phyloP scores from a whole-genome alignment of 2,797 vertebrate genomes.

The Cuculus canorus region DNA sequence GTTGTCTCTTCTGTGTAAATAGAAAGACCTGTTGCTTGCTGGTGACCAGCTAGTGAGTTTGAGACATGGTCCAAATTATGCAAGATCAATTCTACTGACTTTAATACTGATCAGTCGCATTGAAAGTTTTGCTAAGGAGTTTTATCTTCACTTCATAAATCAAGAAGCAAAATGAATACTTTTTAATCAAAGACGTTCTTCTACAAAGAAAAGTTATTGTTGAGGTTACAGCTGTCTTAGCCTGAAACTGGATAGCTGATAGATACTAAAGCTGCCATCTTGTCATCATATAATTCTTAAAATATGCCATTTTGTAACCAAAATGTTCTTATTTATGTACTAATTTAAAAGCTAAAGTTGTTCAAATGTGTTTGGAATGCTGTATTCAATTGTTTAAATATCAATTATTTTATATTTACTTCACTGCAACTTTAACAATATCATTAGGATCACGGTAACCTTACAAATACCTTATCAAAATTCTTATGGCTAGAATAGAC shows the following conservation, averaged over 20 bases:
- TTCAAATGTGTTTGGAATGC: neutral
- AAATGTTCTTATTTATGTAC: neutral
- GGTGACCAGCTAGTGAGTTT: neutral
- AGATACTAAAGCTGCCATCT: neutral
- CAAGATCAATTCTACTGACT: neutral
- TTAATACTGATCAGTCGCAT: neutral
- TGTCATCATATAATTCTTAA: neutral
- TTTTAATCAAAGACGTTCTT: neutral
- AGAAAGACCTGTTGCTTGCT: neutral
- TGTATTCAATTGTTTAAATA: neutral
- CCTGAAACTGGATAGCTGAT: neutral
- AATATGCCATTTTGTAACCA: neutral
- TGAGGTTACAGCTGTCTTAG: neutral
- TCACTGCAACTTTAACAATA: neutral
- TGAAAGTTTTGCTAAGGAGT: neutral
- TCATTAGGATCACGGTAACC: neutral
- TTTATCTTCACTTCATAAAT: neutral
- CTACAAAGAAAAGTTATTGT: neutral
- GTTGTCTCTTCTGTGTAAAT: neutral
- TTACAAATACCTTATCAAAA: neutral
- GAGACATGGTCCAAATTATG: neutral
- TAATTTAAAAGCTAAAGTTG: neutral
- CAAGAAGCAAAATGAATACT: neutral
- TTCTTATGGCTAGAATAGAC: neutral
- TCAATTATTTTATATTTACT: neutral